phyloP scores from a whole-genome alignment of 2,888 invertebrate species.

The Euproctis similis region DNA sequence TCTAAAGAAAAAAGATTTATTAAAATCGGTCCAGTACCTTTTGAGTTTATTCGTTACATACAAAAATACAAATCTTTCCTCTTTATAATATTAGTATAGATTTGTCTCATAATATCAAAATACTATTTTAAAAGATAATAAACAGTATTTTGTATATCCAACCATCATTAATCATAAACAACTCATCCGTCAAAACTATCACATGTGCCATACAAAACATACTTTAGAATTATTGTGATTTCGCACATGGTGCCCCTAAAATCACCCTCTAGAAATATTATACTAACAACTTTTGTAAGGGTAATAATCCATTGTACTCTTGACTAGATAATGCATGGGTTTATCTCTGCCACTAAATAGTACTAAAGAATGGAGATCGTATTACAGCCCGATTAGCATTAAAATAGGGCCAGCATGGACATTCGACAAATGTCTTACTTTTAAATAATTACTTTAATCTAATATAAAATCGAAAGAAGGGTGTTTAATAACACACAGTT shows the following conservation, averaged over 20 bases:
- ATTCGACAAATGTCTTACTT: conserved; percentile 41
- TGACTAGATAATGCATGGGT: conserved; percentile 74
- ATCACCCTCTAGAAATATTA: conserved; percentile 72
- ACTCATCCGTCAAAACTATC: conserved; percentile 47
- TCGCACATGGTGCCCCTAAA: conserved; percentile 64
- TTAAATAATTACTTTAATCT: conserved; percentile 61
- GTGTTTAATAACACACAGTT: too few species aligned
- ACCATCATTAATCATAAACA: conserved; percentile 13
- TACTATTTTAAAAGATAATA: too few species aligned
- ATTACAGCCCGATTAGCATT: conserved; percentile 66
- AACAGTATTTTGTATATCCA: conserved; percentile 1
- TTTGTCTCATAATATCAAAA: too few species aligned
- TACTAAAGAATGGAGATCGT: conserved; percentile 63
- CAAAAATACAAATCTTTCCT: too few species aligned
- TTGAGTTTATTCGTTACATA: too few species aligned
- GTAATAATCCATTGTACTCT: conserved; percentile 59
- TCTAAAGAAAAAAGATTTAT: too few species aligned
- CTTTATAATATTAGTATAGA: too few species aligned
- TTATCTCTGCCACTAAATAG: conserved; percentile 67
- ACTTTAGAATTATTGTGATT: conserved; percentile 56
- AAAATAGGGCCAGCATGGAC: conserved; percentile 40
- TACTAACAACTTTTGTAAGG: conserved; percentile 68
- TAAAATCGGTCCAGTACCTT: too few species aligned
- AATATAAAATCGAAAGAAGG: conserved; percentile 25
- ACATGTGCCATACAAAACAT: conserved; percentile 39